These are phyloP conservation scores for Centropyge bicolor DNA, from an alignment of 2,797 vertebrate species.

Conservation along the genomic window DNA sequence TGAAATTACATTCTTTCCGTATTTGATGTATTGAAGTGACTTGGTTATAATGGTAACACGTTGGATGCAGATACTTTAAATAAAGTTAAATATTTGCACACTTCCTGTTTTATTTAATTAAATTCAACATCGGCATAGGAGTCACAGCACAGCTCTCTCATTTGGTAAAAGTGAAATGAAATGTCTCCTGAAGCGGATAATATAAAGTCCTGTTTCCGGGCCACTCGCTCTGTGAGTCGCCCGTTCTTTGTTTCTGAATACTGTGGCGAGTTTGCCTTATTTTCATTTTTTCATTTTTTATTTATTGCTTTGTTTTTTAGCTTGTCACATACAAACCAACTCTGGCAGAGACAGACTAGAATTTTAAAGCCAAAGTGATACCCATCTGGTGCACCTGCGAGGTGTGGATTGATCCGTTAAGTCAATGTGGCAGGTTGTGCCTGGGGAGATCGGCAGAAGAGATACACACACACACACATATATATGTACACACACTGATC, in stretches of 20 bases:
- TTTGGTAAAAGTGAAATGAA: conserved; percentile 27
- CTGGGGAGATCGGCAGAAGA: conserved; percentile 42
- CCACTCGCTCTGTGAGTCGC: conserved; percentile 31
- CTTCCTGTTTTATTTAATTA: no score
- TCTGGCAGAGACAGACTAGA: conserved; percentile 28
- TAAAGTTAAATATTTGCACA: no score
- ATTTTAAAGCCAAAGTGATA: conserved; percentile 60
- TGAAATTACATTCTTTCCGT: no score
- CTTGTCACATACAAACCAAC: conserved; percentile 43
- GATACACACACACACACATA: neutral
- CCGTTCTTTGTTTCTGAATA: conserved; percentile 35
- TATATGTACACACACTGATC: neutral
- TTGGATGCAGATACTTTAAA: neutral
- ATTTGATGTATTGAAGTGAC: no score
- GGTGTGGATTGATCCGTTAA: conserved; percentile 71
- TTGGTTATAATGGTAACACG: no score
- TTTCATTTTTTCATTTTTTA: conserved; percentile 34
- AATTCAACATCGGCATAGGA: neutral
- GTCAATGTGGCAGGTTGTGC: conserved; percentile 63
- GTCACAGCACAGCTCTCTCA: neutral
- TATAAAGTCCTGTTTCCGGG: conserved; percentile 24
- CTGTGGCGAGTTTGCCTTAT: conserved; percentile 23
- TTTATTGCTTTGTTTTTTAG: conserved; percentile 33
- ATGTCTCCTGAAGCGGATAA: conserved; percentile 32
- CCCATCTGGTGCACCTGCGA: conserved; percentile 69